Base-by-base conservation (phyloP, 64 coral and sea anemone species). In the Catalaphyllia jardinei region DNA sequence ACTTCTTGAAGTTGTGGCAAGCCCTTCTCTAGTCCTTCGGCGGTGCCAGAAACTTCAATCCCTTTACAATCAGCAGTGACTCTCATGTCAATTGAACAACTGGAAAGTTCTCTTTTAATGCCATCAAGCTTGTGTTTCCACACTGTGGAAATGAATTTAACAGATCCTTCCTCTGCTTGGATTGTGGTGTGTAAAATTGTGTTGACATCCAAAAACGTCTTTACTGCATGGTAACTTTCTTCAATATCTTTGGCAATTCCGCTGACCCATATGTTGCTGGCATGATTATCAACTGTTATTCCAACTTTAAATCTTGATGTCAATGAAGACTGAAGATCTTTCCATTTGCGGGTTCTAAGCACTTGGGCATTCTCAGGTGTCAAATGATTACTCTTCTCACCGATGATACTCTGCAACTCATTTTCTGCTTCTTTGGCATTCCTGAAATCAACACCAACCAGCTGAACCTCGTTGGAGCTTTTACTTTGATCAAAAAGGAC, bases 181-280 rank as follows among this genome's bases (percentile, higher is more conserved):
- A 91, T 57, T 5, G 46, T 42, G 35, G 73, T 8, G 7, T 62
- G 42, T 31, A 87, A 31, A 71, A 94, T 88, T 35, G 93, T 88
- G 61, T 94, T 94, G 22, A 52, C 27, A 2, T 76, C 89, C 64
- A 94, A 76, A 89, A 95, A 95, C 9, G 2, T 51, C 16, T 62
- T 24, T 0, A 95, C 50, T n/a, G 72, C 33, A 27, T 76, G 19
- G 8, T 22, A 82, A 25, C 33, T 50, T 29, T 86, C 72, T 9
- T 73, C 29, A 10, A 89, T 79, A n/a, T 89, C 29, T 19, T 89
- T 29, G 28, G 25, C 33, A 15, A 78, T 60, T 15, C 91, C 91
- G 19, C 89, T 55, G 3, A 92, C 62, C 89, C 89, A 86, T 10
- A 92, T n/a, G 4, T 72, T 92, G 80, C 61, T 78, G 31, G 60